Evolutionary conservation across 2,888 invertebrate species (phyloP).

Genomic region (Strigamia transsilvanica): DNA sequence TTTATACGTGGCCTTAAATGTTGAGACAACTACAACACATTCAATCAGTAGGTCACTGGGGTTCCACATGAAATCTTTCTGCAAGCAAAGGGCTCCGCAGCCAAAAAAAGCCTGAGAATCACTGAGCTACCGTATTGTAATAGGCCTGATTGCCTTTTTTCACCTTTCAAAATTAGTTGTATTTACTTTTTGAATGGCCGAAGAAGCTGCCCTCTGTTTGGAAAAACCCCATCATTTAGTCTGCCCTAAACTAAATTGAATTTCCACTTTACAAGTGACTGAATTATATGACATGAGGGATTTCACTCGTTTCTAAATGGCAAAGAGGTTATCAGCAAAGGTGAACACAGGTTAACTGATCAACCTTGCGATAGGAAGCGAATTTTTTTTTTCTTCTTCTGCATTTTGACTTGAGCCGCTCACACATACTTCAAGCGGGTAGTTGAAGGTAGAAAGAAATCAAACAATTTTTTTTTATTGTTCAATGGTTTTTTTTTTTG

Average conservation of each 20-base stretch:
- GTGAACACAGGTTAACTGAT: slow-evolving; percentile 5
- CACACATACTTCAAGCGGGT: slow-evolving; percentile 13
- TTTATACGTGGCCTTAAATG: too few species aligned
- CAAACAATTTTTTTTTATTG: slow-evolving; percentile 5
- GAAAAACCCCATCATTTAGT: background rate
- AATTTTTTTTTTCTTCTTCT: background rate
- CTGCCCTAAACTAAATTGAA: slow-evolving; percentile 22
- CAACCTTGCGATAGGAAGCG: background rate
- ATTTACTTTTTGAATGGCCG: background rate
- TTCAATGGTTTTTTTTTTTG: background rate
- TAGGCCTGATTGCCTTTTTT: too few species aligned
- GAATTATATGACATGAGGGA: slow-evolving; percentile 34
- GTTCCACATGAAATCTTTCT: too few species aligned
- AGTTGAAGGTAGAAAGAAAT: slow-evolving; percentile 5
- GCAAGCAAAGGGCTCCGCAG: too few species aligned
- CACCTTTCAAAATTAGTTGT: background rate
- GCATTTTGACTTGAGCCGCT: background rate
- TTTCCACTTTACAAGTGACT: slow-evolving; percentile 6
- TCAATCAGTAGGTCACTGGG: too few species aligned
- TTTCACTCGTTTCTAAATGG: slow-evolving; percentile 26
- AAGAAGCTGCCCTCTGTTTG: background rate
- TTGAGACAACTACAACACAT: too few species aligned
- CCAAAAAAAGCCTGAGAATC: too few species aligned
- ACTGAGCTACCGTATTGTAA: too few species aligned
- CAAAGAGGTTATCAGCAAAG: slow-evolving; percentile 33